A percentile compares a stretch with the other conserved stretches of the same genome.
phyloP scores from a whole-genome alignment of 2,797 vertebrate species.

The Clarias platycephalus region DNA sequence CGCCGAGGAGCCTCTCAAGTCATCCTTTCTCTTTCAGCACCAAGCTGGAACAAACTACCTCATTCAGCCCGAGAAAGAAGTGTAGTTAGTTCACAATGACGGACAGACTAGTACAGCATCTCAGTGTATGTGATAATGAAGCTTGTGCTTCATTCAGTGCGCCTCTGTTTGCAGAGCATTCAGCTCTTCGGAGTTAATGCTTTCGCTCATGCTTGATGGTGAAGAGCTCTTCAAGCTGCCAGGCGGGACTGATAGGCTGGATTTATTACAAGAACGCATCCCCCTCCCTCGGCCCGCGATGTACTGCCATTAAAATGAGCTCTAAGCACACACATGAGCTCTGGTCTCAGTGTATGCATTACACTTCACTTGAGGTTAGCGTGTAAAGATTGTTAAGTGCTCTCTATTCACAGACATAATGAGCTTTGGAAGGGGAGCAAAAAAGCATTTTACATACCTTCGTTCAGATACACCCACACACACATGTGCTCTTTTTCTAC shows the following conservation, averaged over 20 bases:
- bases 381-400: constrained; percentile 45
- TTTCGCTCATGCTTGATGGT: constrained; percentile 55
- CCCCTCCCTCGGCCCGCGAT: constrained; percentile 4
- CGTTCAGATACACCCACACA: background rate
- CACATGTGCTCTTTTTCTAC: constrained; percentile 3
- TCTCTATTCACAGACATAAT: constrained; percentile 50
- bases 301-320: constrained; percentile 40
- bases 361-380: constrained; percentile 41
- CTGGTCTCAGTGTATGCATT: constrained; percentile 36
- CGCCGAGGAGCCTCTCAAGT: constrained; percentile 17
- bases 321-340: constrained; percentile 37
- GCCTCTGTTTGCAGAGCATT: constrained; percentile 41
- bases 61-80: constrained; percentile 23
- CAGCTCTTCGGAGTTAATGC: constrained; percentile 47
- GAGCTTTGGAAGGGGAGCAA: constrained; percentile 33
- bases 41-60: constrained; percentile 24
- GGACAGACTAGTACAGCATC: constrained; percentile 5
- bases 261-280: constrained; percentile 53
- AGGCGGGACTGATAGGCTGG: constrained; percentile 39
- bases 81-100: constrained; percentile 33
- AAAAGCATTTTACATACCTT: background rate
- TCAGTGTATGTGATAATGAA: constrained; percentile 16
- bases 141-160: constrained; percentile 17
- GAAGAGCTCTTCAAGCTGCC: constrained; percentile 53
- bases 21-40: constrained; percentile 15